Evolutionary conservation across 1,140 invertebrate species (phyloP).

Genomic region (Meloidogyne floridensis): DNA sequence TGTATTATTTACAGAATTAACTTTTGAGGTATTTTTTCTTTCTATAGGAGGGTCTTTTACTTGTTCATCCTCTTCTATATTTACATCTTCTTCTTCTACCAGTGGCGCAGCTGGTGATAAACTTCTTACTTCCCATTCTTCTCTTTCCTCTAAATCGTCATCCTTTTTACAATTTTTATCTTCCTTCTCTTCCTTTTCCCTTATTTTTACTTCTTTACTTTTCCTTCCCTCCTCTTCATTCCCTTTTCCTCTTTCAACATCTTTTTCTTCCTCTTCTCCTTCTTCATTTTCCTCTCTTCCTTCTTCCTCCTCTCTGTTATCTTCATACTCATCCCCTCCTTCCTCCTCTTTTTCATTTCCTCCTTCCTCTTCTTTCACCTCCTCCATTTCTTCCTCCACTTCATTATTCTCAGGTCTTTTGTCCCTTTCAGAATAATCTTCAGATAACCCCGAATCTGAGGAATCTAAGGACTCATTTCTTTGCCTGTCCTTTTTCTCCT

Average conservation of each 20-base stretch:
- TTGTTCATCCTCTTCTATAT: neutral
- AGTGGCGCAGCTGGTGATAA: neutral
- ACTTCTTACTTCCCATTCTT: conserved; percentile 8
- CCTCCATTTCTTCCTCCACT: neutral
- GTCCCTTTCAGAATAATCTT: conserved; percentile 33
- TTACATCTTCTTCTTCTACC: neutral
- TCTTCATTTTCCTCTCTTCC: neutral
- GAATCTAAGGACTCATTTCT: conserved; percentile 20
- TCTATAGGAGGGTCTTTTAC: neutral
- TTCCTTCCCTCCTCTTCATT: neutral
- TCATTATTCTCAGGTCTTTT: neutral
- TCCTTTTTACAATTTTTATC: neutral
- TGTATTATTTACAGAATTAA: neutral
- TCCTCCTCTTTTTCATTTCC: neutral
- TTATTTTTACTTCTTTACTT: neutral
- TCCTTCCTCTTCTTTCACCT: neutral
- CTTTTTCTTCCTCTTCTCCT: neutral
- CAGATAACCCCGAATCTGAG: conserved; percentile 42
- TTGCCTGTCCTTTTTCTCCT: neutral
- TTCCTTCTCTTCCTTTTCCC: conserved; percentile 7
- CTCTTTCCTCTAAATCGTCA: neutral
- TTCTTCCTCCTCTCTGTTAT: neutral
- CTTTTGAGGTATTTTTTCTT: neutral
- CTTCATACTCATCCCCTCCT: neutral
- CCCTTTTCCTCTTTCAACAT: neutral